Evolutionary conservation across 2,888 invertebrate species (phyloP), one percentile per base, ranked within the genome.

Genomic region (Nebria brevicollis): DNA sequence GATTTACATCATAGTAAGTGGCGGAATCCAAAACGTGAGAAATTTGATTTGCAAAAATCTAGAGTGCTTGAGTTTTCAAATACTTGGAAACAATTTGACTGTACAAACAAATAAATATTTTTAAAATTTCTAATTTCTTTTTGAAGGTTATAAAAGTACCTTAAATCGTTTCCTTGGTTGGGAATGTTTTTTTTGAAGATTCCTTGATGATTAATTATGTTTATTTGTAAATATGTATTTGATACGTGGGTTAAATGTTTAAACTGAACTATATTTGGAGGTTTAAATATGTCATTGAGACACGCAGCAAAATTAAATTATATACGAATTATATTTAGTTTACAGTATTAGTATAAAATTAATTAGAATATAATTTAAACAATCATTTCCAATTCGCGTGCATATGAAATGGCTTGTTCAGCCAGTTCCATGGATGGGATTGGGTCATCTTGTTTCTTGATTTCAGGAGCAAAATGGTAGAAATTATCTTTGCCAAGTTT

Each of bases 341-440:
- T 70, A 54, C 54, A 54, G 13, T 70, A 70, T 70, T 15, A 68
- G 15, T 68, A 68, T 68, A 25, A 25, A 68, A 68, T 25, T 70
- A 70, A 70, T 70, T 25, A 54, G 3, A 26, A 13, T 68, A 8
- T 34, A 82, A 82, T 83, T 92, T 95, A 99, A 83, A 99, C 98
- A 91, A 99, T 99, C 98, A 98, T 99, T 91, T 99, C 99, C 85
- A 99, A 92, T 91, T 99, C 98, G 87, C 96, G 94, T 2, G 99
- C 99, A 89, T 99, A 99, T 88, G 97, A 97, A 85, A 99, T 95
- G 20, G 97, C 96, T 89, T 98, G 97, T 86, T 96, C 94, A 0
- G 98, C 98, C 54, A 99, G 91, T 87, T 98, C 96, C 43, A 93
- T 91, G 7, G 98, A 97, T 0, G 98, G 98, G 84, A 99, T 93